phyloP scores from a whole-genome alignment of 2,797 vertebrate genomes.

The Acomys russatus region DNA sequence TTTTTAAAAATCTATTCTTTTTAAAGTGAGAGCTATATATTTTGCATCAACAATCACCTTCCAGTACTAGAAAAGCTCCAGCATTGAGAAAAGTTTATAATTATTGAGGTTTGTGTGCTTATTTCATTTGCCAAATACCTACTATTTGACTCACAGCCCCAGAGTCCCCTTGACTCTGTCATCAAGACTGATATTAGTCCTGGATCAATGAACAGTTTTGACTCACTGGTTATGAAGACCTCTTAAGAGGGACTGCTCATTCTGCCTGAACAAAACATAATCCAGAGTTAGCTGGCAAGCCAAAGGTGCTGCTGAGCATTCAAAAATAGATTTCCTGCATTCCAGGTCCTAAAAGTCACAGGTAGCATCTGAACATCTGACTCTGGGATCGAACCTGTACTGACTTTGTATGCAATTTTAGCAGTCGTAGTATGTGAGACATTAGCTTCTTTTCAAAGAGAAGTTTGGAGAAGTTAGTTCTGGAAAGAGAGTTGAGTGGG shows the following conservation, averaged over 20 bases:
- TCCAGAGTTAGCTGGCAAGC: background rate
- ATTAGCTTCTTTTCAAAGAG: slow-evolving; percentile 2
- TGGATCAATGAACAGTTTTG: slow-evolving; percentile 30
- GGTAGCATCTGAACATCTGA: background rate
- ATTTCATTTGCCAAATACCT: slow-evolving; percentile 12
- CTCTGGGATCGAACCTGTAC: background rate
- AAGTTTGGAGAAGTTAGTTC: slow-evolving; percentile 19
- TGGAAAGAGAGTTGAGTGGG: background rate
- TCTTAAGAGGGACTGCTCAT: background rate
- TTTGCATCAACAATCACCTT: background rate
- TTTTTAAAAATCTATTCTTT: background rate
- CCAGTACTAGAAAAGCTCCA: background rate
- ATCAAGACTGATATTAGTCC: background rate
- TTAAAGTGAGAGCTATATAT: background rate
- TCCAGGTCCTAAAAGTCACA: slow-evolving; percentile 41
- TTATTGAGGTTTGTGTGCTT: background rate
- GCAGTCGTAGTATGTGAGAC: background rate
- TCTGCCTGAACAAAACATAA: slow-evolving; percentile 24
- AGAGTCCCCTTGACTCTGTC: background rate
- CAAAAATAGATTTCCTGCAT: slow-evolving; percentile 19
- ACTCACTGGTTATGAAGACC: background rate
- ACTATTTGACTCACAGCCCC: background rate
- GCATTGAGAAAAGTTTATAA: background rate
- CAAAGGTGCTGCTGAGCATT: background rate
- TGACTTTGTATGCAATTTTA: slow-evolving; percentile 18